Conservation (phyloP, 2,113 vertebrate genomes). For the Mungos mungo region DNA sequence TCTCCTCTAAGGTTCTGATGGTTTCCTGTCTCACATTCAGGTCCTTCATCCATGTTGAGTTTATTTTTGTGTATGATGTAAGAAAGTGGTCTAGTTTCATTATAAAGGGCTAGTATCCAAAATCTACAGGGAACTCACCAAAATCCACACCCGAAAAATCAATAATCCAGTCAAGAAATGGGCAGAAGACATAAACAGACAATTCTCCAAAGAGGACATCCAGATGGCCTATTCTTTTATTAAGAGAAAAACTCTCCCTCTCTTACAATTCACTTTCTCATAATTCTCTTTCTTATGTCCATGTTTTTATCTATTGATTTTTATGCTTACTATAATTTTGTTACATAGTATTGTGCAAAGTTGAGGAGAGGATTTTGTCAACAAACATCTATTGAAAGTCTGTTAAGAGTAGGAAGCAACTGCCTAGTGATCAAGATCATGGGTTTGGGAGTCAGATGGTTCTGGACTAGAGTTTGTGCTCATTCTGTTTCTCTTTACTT, state of each 20-base stretch:
- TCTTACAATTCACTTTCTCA: constrained; percentile 14
- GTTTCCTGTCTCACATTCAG: too few relatives aligned
- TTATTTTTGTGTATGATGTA: too few relatives aligned
- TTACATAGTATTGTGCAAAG: constrained; percentile 13
- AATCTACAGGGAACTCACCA: too few relatives aligned
- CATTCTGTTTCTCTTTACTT: not conserved
- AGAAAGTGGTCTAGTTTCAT: too few relatives aligned
- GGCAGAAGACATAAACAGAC: too few relatives aligned
- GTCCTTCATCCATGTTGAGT: too few relatives aligned
- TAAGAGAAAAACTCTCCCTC: constrained; percentile 25
- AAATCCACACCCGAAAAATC: too few relatives aligned
- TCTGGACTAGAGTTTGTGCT: not conserved
- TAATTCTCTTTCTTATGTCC: not conserved
- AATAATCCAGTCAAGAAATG: too few relatives aligned
- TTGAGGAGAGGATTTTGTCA: constrained; percentile 28
- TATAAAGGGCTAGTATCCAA: too few relatives aligned
- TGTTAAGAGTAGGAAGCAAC: constrained; percentile 30
- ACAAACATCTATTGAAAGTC: not conserved
- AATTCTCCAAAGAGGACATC: too few relatives aligned
- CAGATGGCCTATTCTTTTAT: not conserved
- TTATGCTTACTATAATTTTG: constrained; percentile 27
- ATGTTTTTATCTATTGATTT: not conserved
- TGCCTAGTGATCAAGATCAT: not conserved
- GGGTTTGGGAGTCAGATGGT: not conserved
- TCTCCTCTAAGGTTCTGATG: too few relatives aligned